Evolutionary conservation across 2,888 invertebrate genomes (phyloP), one percentile per base, ranked within the genome.

Genomic region (Phengaris arion): DNA sequence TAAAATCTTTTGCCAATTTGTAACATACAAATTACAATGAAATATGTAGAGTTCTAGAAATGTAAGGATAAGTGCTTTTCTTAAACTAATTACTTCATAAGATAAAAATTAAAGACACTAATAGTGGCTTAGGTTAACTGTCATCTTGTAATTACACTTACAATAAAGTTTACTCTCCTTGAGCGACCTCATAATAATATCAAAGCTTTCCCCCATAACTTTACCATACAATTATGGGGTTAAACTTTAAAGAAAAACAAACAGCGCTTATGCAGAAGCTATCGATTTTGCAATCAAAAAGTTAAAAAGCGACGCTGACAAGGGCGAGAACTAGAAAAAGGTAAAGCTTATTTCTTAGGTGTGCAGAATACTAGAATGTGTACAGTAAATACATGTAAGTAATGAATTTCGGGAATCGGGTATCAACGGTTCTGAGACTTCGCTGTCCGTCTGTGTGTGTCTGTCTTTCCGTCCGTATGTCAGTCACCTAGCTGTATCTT

Each of bases 261-360:
- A 64, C 35, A 64, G 64, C 64, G 64, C 35, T 64, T 35, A 64
- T 64, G 64, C 35, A 64, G 64, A 12, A 64, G 13, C 64, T 35
- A 64, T 64, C 64, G 64, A 64, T 64, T 64, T 64, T 64, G 64
- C 64, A 64, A 64, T 64, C 45, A 64, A 35, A 64, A 64, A 64
- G 64, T 64, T 64, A 45, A 64, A 64, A 35, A 64, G 13, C 64
- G 35, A 10, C 64, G 64, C 64, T 45, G 64, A 64, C 64, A 64
- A 10, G 8, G 35, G 64, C 64, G 35, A 35, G 35, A 64, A 64
- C 12, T 35, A 64, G 35, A 12, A 64, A 64, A 64, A 12, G 35
- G 64, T 35, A 35, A 15, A 2, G 12, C 12, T 13, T 35, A 64
- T 12, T 59, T 35, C 35, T 55, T 35, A 12, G 35, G 12, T 3